Evolutionary conservation across 2,888 invertebrate species (phyloP).

Genomic region (Latrodectus elegans): DNA sequence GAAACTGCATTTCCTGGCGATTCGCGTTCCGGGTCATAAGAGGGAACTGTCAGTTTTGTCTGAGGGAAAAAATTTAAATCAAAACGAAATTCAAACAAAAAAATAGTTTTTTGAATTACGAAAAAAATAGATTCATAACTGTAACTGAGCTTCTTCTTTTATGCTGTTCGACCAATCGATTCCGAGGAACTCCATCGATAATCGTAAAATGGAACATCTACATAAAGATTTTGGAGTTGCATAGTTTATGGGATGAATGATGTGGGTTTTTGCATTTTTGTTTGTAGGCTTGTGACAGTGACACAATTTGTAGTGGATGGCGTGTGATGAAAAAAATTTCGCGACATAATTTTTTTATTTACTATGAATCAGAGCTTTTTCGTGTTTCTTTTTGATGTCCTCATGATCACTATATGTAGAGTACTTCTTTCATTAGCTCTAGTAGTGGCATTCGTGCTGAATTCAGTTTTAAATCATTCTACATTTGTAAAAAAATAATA

Average conservation of each 20-base stretch:
- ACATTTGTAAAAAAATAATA: no score
- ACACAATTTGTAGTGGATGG: constrained; percentile 22
- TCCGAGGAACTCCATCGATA: background rate
- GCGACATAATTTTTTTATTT: background rate
- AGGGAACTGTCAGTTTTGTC: background rate
- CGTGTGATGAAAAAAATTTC: constrained; percentile 16
- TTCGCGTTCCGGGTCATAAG: constrained; percentile 22
- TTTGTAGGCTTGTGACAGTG: constrained; percentile 46
- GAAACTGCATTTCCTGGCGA: constrained; percentile 24
- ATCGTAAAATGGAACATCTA: constrained; percentile 13
- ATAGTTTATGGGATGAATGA: constrained; percentile 10
- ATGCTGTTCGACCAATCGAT: background rate
- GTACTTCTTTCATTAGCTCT: no score
- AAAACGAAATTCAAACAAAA: background rate
- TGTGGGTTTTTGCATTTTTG: background rate
- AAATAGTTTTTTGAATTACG: background rate
- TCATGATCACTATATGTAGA: no score
- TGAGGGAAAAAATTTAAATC: background rate
- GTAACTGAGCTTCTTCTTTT: constrained; percentile 1
- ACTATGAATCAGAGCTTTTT: no score
- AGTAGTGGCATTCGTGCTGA: no score
- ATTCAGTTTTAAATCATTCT: no score
- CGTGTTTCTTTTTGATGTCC: no score
- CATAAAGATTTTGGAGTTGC: constrained; percentile 12
- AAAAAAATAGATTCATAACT: background rate